Evolutionary conservation across 2,888 invertebrate genomes (phyloP), one percentile per base, ranked within the genome.

Genomic region (Pyrrhosoma nymphula): DNA sequence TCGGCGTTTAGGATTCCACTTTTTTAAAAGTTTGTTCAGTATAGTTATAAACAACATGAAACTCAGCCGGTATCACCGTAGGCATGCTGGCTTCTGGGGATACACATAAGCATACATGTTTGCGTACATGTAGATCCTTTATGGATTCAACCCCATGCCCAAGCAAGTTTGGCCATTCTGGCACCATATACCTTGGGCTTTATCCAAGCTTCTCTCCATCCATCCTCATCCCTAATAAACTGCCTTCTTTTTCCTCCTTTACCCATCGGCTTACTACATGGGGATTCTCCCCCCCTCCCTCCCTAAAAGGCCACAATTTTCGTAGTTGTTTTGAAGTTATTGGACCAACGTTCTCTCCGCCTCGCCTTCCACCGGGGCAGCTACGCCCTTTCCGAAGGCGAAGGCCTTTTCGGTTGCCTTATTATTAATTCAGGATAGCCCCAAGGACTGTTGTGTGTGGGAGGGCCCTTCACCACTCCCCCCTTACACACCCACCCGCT

Each of bases 241-340:
- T 35, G 35, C 82, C 82, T 18, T 82, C 47, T 47, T 8, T 82
- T 82, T 35, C 12, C n/a, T 20, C 26, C 82, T 0, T 82, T 35
- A 16, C 35, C 82, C 35, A 26, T 82, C 10, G 35, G 16, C 82
- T 35, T 16, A 30, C 12, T 0, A 35, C 0, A 35, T 35, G 82
- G 82, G 30, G 30, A 30, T 82, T n/a, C 35, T 47, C 47, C 47
- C 47, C 2, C 2, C 47, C 47, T n/a, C n/a, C 30, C n/a, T 75
- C 30, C 30, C 26, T 82, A 16, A 16, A 82, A 35, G 8, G 16
- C 30, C 30, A 4, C 35, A 35, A 26, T 82, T 82, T 82, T 35
- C 82, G 30, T 82, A 82, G 12, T 82, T 82, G 82, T 82, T 82
- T 82, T 35, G 82, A 82, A 82, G 82, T 82, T 82, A 82, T 82